Evolutionary conservation across 1,140 invertebrate species (phyloP).

Genomic region (Dryas iulia): DNA sequence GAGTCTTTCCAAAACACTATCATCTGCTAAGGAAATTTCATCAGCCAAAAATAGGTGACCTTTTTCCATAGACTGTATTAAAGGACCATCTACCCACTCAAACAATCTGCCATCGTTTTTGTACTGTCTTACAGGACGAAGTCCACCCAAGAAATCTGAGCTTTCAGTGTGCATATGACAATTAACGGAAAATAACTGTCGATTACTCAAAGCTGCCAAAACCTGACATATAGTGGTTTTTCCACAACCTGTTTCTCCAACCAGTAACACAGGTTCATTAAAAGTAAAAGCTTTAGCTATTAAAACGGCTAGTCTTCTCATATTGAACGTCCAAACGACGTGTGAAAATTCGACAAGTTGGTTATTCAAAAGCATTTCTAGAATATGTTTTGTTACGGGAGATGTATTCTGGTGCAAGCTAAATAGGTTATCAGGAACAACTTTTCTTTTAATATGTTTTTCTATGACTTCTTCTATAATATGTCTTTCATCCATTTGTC

Average conservation of each 20-base stretch:
- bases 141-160: slow-evolving; percentile 97
- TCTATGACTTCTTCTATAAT: slow-evolving; percentile 90
- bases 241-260: slow-evolving; percentile 99
- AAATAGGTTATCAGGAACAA: slow-evolving; percentile 89
- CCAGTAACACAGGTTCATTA: slow-evolving; percentile 96
- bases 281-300: slow-evolving; percentile 94
- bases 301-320: slow-evolving; percentile 95
- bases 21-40: slow-evolving; percentile 99
- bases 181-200: slow-evolving; percentile 91
- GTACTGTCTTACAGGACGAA: slow-evolving; percentile 92
- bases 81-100: slow-evolving; percentile 98
- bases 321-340: slow-evolving; percentile 96
- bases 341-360: slow-evolving; percentile 84
- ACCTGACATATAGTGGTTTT: slow-evolving; percentile 98
- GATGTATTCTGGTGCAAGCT: slow-evolving; percentile 87
- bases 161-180: slow-evolving; percentile 99
- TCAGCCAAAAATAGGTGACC: slow-evolving; percentile 96
- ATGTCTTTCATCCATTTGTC: slow-evolving; percentile 89
- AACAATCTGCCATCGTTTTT: slow-evolving; percentile 86
- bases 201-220: slow-evolving; percentile 85
- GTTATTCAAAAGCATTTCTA: slow-evolving; percentile 84
- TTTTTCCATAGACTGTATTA: slow-evolving; percentile 94
- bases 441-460: slow-evolving; percentile 91
- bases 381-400: slow-evolving; percentile 86
- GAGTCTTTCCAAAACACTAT: slow-evolving; percentile 97